Percentiles rank a stretch among this genome's conserved stretches.
Conservation (phyloP, 1,140 invertebrate genomes). For the Gryon sp. region DNA sequence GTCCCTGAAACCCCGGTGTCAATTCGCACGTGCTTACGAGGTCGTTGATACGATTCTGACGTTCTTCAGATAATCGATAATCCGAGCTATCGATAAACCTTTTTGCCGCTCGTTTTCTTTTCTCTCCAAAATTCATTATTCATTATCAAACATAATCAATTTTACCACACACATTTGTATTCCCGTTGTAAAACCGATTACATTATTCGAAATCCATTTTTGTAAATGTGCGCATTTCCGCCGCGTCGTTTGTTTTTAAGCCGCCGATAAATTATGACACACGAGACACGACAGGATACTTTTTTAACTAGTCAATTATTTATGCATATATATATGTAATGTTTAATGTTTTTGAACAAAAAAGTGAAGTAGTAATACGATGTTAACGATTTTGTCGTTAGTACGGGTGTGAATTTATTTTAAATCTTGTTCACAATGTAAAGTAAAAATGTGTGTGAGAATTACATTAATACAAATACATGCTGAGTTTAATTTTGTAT, state of each 20-base stretch:
- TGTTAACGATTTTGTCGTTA: no score
- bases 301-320: slow-evolving; percentile 24
- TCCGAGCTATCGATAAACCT: slow-evolving; percentile 24
- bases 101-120: no score
- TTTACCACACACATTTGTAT: slow-evolving; percentile 19
- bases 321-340: not conserved
- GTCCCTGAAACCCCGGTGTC: slow-evolving; percentile 62
- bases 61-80: slow-evolving; percentile 55
- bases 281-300: slow-evolving; percentile 3
- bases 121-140: slow-evolving; percentile 42
- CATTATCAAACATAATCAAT: slow-evolving; percentile 36
- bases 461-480: no score
- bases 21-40: slow-evolving; percentile 62
- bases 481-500: no score
- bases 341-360: no score
- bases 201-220: slow-evolving; percentile 29
- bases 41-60: slow-evolving; percentile 59
- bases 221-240: slow-evolving; percentile 10
- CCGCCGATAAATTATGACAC: slow-evolving; percentile 14
- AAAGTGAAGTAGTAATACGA: no score
- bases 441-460: no score
- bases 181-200: slow-evolving; percentile 25
- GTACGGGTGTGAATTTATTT: no score
- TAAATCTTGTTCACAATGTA: no score
- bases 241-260: slow-evolving; percentile 2